Evolutionary conservation across 2,797 vertebrate species (phyloP).

Genomic region (Pelochelys cantorii): DNA sequence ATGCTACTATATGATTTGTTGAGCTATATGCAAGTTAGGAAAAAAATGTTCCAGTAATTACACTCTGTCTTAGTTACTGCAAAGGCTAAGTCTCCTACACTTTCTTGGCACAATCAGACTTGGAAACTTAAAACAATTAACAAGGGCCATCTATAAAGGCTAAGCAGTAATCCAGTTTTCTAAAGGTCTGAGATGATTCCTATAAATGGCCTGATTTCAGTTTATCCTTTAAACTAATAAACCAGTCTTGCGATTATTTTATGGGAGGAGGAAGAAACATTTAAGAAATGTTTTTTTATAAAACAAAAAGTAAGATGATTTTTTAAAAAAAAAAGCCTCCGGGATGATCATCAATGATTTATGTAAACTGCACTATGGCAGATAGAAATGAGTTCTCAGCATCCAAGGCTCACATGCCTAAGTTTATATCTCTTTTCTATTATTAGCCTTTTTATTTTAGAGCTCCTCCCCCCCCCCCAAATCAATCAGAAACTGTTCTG

Average conservation of each 20-base stretch:
- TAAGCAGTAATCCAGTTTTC: background rate
- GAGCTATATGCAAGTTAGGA: background rate
- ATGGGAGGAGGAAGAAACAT: background rate
- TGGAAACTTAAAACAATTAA: background rate
- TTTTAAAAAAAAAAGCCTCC: background rate
- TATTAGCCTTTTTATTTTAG: conserved; percentile 29
- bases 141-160: background rate
- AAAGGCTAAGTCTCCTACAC: background rate
- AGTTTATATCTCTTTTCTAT: background rate
- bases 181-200: background rate
- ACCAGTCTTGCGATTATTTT: conserved; percentile 13
- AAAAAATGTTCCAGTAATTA: background rate
- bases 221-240: background rate
- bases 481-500: conserved; percentile 17
- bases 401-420: conserved; percentile 7
- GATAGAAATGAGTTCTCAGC: conserved; percentile 53
- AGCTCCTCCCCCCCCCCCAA: background rate
- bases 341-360: conserved; percentile 8
- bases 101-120: background rate
- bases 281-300: background rate
- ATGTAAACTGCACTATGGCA: conserved; percentile 39
- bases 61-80: background rate
- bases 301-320: background rate
- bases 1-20: background rate
- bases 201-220: conserved; percentile 1